Conservation (phyloP, 2,888 invertebrate species). For the Seira ritae region DNA sequence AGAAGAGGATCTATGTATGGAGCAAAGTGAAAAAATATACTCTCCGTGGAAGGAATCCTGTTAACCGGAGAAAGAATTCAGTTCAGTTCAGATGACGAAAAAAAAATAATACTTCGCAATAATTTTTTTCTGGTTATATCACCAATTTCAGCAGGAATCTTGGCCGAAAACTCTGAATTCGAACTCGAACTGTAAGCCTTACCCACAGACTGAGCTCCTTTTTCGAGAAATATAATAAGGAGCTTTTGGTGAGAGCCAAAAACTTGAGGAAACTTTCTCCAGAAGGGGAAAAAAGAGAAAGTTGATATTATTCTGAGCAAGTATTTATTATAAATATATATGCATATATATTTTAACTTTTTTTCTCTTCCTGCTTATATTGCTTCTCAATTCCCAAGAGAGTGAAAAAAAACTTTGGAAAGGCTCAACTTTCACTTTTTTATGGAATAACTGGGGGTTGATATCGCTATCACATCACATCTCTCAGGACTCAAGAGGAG, state of each 20-base stretch:
- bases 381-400: neutral
- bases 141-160: too few species aligned
- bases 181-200: neutral
- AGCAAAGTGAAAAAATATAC: neutral
- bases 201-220: neutral
- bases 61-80: neutral
- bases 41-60: neutral
- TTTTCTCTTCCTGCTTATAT: neutral
- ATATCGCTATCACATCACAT: conserved; percentile 12
- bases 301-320: neutral
- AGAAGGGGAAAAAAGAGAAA: too few species aligned
- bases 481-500: neutral
- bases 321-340: neutral
- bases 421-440: neutral
- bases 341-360: neutral
- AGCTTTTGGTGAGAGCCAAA: neutral
- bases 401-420: neutral
- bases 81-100: neutral
- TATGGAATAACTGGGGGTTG: neutral
- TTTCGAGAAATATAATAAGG: conserved; percentile 6
- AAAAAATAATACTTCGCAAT: neutral
- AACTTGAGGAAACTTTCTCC: neutral
- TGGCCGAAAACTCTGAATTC: neutral
- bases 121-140: too few species aligned
- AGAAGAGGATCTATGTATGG: too few species aligned